Base-by-base conservation (phyloP, 2,888 invertebrate genomes). In the Daptonema setosum region DNA sequence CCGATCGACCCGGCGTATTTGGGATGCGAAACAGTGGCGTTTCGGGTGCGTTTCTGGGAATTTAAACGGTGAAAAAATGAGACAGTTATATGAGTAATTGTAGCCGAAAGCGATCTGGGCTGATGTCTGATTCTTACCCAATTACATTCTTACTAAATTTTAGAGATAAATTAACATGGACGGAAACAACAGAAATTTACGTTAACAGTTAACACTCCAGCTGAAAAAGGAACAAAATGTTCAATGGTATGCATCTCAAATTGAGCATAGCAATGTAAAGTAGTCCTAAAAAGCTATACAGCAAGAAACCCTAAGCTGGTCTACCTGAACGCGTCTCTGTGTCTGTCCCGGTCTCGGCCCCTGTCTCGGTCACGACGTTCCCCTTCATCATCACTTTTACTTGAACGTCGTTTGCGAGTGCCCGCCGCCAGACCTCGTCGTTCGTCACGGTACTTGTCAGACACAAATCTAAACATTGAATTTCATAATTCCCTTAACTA, bases 1-100 rank as follows among this genome's bases (percentile, higher is more conserved):
- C 45, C 20, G 62, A 59, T 25, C 62, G 58, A 1, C 64, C 65
- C 1, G 68, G 68, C 1, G 68, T 69, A 52, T 63, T 60, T 1
- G 67, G 66, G 2, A 64, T 58, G 20, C 43, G 25, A 45, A 58
- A 59, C 17, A 26, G 35, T 25, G 58, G 58, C 43, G 58, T 58
- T 26, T 41, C 29, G 17, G 57, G 30, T 1, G 24, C 58, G 22
- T 30, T 22, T n/a, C 45, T 45, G 45, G 35, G 35, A 8, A 35
- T 11, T 17, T 35, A 17, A 17, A 35, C 8, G 35, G 8, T 11
- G 35, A 35, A 17, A 35, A 35, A 35, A 35, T 35, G 35, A 8
- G n/a, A n/a, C n/a, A n/a, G n/a, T n/a, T n/a, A n/a, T n/a, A n/a
- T n/a, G n/a, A n/a, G n/a, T n/a, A n/a, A n/a, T n/a, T n/a, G n/a